Percentiles rank a stretch among this genome's conserved stretches.
These are phyloP conservation scores for Ispidina lecontei DNA, from an alignment of 2,797 vertebrate genomes.

Conservation along the genomic window DNA sequence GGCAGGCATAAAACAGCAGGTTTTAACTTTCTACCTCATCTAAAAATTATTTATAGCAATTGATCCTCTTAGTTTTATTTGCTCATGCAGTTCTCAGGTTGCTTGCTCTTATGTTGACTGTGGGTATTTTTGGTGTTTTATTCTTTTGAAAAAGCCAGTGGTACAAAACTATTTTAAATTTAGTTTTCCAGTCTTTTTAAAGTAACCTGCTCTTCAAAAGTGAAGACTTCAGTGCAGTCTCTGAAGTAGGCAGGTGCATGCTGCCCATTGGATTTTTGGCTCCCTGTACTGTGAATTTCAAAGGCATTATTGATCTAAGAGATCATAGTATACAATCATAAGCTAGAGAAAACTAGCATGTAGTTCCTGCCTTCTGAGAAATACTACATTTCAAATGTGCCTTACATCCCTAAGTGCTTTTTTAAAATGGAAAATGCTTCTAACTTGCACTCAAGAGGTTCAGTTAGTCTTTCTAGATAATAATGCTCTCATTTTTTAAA, in stretches of 20 bases:
- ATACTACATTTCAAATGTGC: not conserved
- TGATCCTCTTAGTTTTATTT: not conserved
- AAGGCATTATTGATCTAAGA: not conserved
- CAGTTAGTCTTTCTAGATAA: not conserved
- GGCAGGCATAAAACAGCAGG: not conserved
- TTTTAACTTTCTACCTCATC: not conserved
- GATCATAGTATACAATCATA: not conserved
- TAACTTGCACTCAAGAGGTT: not conserved
- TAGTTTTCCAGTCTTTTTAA: not conserved
- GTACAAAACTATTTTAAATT: not conserved
- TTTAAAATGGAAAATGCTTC: not conserved
- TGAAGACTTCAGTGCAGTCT: not conserved
- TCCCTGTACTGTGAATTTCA: not conserved
- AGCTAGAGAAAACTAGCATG: not conserved
- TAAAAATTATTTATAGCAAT: not conserved
- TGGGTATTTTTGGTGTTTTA: not conserved
- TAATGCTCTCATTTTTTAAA: not conserved
- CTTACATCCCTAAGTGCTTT: not conserved
- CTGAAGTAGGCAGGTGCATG: not conserved
- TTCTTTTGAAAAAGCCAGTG: not conserved
- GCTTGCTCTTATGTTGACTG: not conserved
- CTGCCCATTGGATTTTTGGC: not conserved
- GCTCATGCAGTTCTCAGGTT: not conserved
- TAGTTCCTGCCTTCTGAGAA: not conserved
- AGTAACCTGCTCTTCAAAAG: not conserved